A percentile compares a stretch with the other conserved stretches of the same genome.
phyloP scores from a whole-genome alignment of 2,113 vertebrate species.

The Coptodon bakossiorum region DNA sequence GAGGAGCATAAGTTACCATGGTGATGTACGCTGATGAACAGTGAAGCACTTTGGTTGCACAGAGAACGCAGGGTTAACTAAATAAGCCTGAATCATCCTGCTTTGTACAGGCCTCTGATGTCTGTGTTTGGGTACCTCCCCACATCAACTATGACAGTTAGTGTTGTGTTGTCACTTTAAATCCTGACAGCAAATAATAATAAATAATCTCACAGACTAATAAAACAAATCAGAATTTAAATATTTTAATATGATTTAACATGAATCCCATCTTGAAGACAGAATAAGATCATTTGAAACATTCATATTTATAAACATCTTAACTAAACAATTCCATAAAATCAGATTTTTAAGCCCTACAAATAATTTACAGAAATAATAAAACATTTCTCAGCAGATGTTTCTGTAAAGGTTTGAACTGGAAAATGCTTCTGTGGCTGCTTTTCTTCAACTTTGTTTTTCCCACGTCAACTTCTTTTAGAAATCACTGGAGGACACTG shows the following conservation, averaged over 20 bases:
- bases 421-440: not conserved
- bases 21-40: not conserved
- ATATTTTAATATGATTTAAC: not conserved
- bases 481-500: not conserved
- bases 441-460: not conserved
- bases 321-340: not conserved
- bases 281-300: not conserved
- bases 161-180: not conserved
- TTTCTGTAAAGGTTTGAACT: not conserved
- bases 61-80: not conserved
- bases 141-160: rapidly evolving
- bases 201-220: not conserved
- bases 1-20: not conserved
- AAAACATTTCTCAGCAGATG: not conserved
- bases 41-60: not conserved
- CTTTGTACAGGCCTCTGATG: not conserved
- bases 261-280: not conserved
- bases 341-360: not conserved
- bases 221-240: not conserved
- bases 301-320: not conserved
- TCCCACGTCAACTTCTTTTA: not conserved
- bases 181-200: not conserved
- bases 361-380: not conserved
- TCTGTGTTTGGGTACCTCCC: rapidly evolving
- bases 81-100: not conserved